Evolutionary conservation across 2,113 vertebrate genomes (phyloP), one percentile per base, ranked within the genome.

Genomic region (Propithecus coquereli): DNA sequence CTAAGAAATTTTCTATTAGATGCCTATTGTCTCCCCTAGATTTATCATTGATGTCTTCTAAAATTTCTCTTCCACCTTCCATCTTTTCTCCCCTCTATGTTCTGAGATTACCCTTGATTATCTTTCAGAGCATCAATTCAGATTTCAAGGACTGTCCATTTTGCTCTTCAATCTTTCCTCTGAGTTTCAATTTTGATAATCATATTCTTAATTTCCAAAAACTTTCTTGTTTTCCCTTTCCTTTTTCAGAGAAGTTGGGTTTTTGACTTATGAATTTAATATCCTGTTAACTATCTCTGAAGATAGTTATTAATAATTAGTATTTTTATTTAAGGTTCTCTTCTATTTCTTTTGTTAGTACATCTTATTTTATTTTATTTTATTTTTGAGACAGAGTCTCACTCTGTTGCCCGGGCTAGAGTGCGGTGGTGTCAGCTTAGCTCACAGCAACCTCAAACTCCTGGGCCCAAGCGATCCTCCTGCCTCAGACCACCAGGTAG

Each of bases 261-360:
- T 82, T 97, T 34, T 94, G 8, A 81, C 16, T 77, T 93, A 59
- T 7, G 43, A 95, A 66, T 74, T 30, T 88, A 92, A 90, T 43
- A 18, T 70, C 22, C 70, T 90, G 12, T 84, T 94, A 96, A 74
- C 12, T 30, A 82, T 76, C 47, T 94, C 80, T 88, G 17, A 71
- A 94, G 57, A 92, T 2, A 79, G 23, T 65, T 54, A 20, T 73
- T 59, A 88, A 18, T 66, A 65, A 32, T 77, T 66, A 87, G 54
- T 52, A 81, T 79, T 83, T 83, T 74, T 47, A 57, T 83, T 74
- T 47, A 57, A 92, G 63, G 5, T 77, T 81, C 37, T 80, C 27
- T 63, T 94, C 34, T 84, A 71, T 59, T 94, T 77, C 63, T 95
- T 85, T 17, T 77, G 52, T 34, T 66, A 82, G 47, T 47, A 23